Evolutionary conservation across 2,797 vertebrate species (phyloP), one percentile per base, ranked within the genome.

Genomic region (Chrysocyon brachyurus): DNA sequence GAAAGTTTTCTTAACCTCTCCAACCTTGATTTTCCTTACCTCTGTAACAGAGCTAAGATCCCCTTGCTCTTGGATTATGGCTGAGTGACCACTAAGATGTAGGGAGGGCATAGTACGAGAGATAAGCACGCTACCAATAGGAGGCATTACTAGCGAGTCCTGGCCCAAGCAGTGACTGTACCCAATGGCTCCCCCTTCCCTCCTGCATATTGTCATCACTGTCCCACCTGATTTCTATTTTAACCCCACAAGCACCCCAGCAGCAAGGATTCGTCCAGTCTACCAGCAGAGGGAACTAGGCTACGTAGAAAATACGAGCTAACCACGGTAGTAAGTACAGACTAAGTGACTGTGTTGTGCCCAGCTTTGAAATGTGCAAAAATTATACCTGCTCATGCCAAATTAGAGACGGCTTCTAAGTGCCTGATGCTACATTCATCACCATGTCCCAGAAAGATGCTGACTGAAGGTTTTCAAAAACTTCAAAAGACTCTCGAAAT

Each of bases 401-500:
- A 97, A 97, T 94, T 46, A 96, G 64, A 92, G 95, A 91, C 1
- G 7, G 78, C 92, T 97, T 96, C 96, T 94, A 97, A 97, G 40
- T 64, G 96, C 90, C 88, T 96, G 92, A 96, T 96, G 88, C 59
- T 95, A 75, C 88, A 97, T 97, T 98, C 97, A 97, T 97, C 95
- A 94, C 82, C 85, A 92, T 14, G 57, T 96, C 95, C 94, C 95
- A 87, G 93, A 98, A 97, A 98, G 92, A 98, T 97, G 98, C 96
- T 98, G 97, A 98, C 96, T 73, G 91, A 92, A 95, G 96, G 93
- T 88, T 98, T 97, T 97, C 93, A 96, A 95, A 98, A 96, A 97
- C 89, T 95, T 98, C 94, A 97, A 98, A 97, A 94, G 96, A 94
- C 95, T 97, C 95, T 97, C 81, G 79, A 95, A 96, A 89, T 97